These are phyloP conservation scores for Pelodiscus sinensis DNA, from an alignment of 2,113 vertebrate species.

Conservation along the genomic window DNA sequence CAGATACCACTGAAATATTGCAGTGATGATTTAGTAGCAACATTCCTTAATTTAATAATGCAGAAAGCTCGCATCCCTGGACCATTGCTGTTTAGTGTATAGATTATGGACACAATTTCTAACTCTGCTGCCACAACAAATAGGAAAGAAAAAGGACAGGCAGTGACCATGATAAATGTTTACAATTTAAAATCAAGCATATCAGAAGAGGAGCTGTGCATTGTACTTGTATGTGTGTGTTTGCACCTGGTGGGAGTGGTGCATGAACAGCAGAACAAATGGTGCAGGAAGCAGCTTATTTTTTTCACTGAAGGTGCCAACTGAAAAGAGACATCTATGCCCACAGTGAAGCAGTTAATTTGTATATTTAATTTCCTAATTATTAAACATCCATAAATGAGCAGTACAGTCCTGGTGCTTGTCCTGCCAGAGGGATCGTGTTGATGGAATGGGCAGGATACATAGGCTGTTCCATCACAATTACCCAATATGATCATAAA, in stretches of 20 bases:
- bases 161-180: neutral
- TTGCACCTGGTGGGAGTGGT: neutral
- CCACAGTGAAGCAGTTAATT: neutral
- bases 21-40: neutral
- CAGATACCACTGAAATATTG: neutral
- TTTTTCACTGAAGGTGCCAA: neutral
- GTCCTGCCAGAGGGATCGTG: neutral
- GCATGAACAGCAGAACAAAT: neutral
- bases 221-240: neutral
- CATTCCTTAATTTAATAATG: slow-evolving; percentile 9
- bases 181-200: neutral
- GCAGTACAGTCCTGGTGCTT: neutral
- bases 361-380: neutral
- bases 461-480: neutral
- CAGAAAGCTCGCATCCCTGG: neutral
- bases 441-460: neutral
- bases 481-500: neutral
- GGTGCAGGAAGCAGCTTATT: neutral
- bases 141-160: neutral
- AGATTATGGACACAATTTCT: neutral
- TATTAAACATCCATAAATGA: neutral
- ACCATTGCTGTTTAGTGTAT: neutral
- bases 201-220: neutral
- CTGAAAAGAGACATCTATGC: neutral
- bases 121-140: neutral